These are phyloP conservation scores for Meandrina meandrites DNA, from an alignment of 92 coral and sea anemone species.

Conservation along the genomic window DNA sequence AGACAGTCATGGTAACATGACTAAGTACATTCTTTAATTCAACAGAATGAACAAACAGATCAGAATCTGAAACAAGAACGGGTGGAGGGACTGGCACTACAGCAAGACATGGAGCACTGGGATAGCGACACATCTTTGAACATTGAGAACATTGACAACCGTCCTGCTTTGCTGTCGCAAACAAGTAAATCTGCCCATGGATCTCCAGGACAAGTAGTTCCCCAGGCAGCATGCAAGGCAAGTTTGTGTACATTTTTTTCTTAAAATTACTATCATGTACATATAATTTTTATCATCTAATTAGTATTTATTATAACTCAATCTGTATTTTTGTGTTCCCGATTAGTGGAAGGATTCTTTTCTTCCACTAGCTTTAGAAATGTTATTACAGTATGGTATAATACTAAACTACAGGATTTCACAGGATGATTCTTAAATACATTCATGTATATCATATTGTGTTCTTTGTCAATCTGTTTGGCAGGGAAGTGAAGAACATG, in stretches of 20 bases:
- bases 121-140: constrained; percentile 84
- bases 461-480: neutral
- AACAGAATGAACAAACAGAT: constrained; percentile 60
- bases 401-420: neutral
- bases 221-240: neutral
- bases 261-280: too few species aligned
- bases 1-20: neutral
- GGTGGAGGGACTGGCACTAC: constrained; percentile 83
- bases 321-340: too few species aligned
- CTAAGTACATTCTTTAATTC: too few species aligned
- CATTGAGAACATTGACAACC: constrained; percentile 44
- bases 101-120: constrained; percentile 83
- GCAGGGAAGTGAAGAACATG: constrained; percentile 35
- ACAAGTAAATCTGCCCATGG: neutral
- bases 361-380: too few species aligned
- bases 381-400: too few species aligned
- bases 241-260: too few species aligned
- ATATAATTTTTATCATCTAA: too few species aligned
- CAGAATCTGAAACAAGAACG: constrained; percentile 86
- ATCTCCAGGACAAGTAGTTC: neutral
- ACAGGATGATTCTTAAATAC: neutral
- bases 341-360: too few species aligned
- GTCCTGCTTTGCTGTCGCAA: constrained; percentile 22
- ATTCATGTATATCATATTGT: neutral
- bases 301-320: too few species aligned